Evolutionary conservation across 1,140 invertebrate species (phyloP).

Genomic region (Thaumatotibia leucotreta): DNA sequence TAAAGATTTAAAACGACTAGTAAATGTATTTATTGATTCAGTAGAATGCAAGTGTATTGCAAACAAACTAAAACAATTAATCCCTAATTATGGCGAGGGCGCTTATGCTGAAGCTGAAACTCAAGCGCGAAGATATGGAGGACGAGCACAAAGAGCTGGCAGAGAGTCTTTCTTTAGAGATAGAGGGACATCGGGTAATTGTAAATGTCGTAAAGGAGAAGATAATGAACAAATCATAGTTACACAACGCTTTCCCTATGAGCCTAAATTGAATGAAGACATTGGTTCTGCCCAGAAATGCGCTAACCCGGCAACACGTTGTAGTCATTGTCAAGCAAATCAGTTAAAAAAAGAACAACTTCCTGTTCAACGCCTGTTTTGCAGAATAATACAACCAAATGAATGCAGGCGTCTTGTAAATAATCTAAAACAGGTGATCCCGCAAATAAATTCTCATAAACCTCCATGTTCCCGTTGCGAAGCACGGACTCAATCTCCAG

Average conservation of each 20-base stretch:
- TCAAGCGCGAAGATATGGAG: background rate
- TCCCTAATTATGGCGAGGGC: background rate
- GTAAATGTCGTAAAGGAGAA: background rate
- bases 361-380: background rate
- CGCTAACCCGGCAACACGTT: background rate
- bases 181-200: background rate
- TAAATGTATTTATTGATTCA: background rate
- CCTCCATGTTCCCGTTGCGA: background rate
- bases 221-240: background rate
- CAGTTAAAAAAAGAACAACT: background rate
- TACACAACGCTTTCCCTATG: background rate
- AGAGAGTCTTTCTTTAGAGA: background rate
- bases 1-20: background rate
- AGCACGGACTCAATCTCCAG: background rate
- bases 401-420: too few relatives aligned
- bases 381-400: background rate
- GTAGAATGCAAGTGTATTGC: background rate
- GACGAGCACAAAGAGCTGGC: background rate
- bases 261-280: background rate
- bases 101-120: background rate
- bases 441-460: background rate
- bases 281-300: background rate
- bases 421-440: too few relatives aligned
- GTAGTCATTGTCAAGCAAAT: background rate
- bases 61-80: background rate